These are phyloP conservation scores for Tupaia chinensis DNA, from an alignment of 2,113 vertebrate genomes.

Conservation along the genomic window DNA sequence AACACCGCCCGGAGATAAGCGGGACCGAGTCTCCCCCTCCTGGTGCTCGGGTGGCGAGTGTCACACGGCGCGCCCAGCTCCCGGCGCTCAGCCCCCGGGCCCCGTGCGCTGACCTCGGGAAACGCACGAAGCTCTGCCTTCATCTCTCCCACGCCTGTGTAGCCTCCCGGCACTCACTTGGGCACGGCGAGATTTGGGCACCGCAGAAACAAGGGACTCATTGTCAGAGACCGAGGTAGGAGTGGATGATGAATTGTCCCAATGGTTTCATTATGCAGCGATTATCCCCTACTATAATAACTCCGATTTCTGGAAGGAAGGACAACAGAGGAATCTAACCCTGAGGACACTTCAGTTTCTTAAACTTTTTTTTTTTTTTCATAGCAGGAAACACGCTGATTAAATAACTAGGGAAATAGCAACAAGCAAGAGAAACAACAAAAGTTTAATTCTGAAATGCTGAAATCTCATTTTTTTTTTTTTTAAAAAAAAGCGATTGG, in stretches of 20 bases:
- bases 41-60: slow-evolving; percentile 36
- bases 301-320: slow-evolving; percentile 61
- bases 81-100: neutral
- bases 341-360: slow-evolving; percentile 24
- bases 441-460: slow-evolving; percentile 62
- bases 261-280: slow-evolving; percentile 43
- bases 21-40: slow-evolving; percentile 79
- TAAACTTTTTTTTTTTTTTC: neutral
- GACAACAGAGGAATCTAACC: slow-evolving; percentile 47
- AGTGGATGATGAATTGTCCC: slow-evolving; percentile 53
- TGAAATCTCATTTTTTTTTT: neutral
- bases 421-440: slow-evolving; percentile 8
- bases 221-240: slow-evolving; percentile 56
- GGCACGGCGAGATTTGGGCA: neutral
- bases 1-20: neutral
- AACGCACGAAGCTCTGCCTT: neutral
- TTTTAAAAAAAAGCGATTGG: neutral
- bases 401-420: slow-evolving; percentile 56
- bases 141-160: neutral
- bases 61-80: neutral
- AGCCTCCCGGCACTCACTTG: neutral
- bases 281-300: slow-evolving; percentile 57
- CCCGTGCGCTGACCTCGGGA: neutral
- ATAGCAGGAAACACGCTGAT: slow-evolving; percentile 32
- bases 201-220: slow-evolving; percentile 24